These are phyloP conservation scores for Oncorhynchus nerka DNA, from an alignment of 2,113 vertebrate species.

Conservation along the genomic window DNA sequence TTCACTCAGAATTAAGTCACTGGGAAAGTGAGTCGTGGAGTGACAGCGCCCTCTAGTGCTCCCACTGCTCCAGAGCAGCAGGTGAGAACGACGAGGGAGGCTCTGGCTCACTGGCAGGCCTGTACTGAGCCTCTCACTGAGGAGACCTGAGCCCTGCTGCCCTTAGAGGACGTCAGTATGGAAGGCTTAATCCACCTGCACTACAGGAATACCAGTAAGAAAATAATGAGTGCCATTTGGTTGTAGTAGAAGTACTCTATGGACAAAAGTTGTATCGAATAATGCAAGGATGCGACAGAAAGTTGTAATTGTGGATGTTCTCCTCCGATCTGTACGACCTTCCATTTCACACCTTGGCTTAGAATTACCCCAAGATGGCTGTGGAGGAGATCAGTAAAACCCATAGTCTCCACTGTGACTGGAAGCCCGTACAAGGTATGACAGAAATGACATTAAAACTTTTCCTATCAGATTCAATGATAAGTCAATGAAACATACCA, in stretches of 20 bases:
- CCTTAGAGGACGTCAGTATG: neutral
- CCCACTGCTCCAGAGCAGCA: constrained; percentile 8
- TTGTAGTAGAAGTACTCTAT: neutral
- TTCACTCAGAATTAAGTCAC: neutral
- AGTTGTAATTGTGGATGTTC: too few relatives aligned
- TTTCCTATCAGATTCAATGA: neutral
- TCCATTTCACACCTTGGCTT: constrained; percentile 8
- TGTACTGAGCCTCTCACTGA: neutral
- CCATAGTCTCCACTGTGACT: neutral
- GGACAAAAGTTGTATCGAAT: neutral
- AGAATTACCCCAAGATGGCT: constrained; percentile 11
- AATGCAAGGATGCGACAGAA: too few relatives aligned
- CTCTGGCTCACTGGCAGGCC: neutral
- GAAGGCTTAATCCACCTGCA: neutral
- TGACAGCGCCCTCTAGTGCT: constrained; percentile 46
- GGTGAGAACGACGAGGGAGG: constrained; percentile 3
- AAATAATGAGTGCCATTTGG: neutral
- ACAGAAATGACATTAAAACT: neutral
- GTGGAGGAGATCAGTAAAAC: constrained; percentile 14
- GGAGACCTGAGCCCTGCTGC: constrained; percentile 1
- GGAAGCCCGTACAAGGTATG: constrained; percentile 3
- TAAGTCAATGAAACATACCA: neutral
- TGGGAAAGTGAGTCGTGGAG: constrained; percentile 5
- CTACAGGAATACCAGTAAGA: constrained; percentile 5
- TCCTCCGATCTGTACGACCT: neutral